Conservation (phyloP, 1,140 invertebrate genomes). For the Camponotus pennsylvanicus region DNA sequence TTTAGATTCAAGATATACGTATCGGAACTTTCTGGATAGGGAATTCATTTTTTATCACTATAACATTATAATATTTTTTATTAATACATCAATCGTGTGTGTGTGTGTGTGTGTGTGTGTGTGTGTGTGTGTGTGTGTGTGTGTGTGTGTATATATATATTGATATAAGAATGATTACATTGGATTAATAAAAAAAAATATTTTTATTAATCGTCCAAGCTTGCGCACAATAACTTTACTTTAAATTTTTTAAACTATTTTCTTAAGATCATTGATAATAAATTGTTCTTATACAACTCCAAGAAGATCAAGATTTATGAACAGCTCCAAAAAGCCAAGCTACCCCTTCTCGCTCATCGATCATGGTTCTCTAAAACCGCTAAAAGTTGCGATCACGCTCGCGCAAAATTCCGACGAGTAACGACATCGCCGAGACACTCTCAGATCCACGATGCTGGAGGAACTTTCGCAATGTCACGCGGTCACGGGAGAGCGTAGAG, state of each 20-base stretch:
- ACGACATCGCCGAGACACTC: background rate
- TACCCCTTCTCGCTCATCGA: background rate
- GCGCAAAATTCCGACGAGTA: background rate
- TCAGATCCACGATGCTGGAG: background rate
- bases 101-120: no score
- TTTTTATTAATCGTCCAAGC: no score
- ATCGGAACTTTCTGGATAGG: background rate
- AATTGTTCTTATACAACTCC: background rate
- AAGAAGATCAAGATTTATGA: background rate
- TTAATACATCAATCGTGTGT: no score
- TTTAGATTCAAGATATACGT: background rate
- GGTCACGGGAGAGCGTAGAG: background rate
- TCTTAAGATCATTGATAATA: background rate
- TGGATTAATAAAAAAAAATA: background rate
- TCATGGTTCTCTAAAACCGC: background rate
- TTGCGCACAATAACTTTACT: no score
- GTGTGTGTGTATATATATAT: no score
- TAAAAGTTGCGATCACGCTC: background rate
- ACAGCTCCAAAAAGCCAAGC: background rate
- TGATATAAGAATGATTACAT: background rate
- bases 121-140: no score
- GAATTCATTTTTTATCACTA: background rate
- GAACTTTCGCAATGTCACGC: conserved; percentile 24
- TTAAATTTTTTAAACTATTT: background rate
- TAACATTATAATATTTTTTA: no score